Percentiles rank a stretch among this genome's conserved stretches.
Conservation (phyloP, 1,140 invertebrate species). For the Epicauta chinensis region DNA sequence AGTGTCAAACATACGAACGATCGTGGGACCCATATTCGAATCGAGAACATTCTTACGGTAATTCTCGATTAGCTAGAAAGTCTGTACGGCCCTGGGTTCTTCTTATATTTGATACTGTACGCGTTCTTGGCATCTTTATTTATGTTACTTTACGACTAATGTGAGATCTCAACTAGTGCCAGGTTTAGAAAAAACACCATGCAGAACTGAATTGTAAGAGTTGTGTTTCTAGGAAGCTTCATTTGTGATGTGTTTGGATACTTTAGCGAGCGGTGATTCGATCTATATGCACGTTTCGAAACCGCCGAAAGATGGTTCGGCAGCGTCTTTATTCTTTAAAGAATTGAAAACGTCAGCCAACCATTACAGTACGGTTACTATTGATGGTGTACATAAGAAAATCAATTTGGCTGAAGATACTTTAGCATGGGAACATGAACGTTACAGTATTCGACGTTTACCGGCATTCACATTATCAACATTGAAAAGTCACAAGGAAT, state of each 20-base stretch:
- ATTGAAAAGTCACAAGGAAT: constrained; percentile 58
- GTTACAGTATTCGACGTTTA: constrained; percentile 86
- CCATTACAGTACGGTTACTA: constrained; percentile 47
- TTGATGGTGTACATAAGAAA: constrained; percentile 90
- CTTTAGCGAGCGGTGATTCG: constrained; percentile 59
- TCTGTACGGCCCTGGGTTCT: too few species aligned
- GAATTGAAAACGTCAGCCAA: constrained; percentile 56
- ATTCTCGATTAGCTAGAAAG: too few species aligned
- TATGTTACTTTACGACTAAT: too few species aligned
- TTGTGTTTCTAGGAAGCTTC: constrained; percentile 64
- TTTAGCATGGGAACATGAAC: constrained; percentile 95
- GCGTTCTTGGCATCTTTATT: too few species aligned
- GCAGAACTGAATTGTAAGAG: neutral
- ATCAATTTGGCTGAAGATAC: constrained; percentile 93
- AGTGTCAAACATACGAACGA: too few species aligned
- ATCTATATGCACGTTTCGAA: constrained; percentile 94
- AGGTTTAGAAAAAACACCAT: too few species aligned
- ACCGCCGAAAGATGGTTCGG: constrained; percentile 81
- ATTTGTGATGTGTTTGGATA: constrained; percentile 90
- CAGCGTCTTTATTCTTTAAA: constrained; percentile 65
- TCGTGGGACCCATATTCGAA: too few species aligned
- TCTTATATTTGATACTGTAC: too few species aligned
- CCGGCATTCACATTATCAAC: constrained; percentile 89
- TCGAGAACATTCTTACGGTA: too few species aligned
- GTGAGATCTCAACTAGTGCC: too few species aligned